Base-by-base conservation (phyloP, 2,888 invertebrate species). In the Drosophila hawaiiensis region DNA sequence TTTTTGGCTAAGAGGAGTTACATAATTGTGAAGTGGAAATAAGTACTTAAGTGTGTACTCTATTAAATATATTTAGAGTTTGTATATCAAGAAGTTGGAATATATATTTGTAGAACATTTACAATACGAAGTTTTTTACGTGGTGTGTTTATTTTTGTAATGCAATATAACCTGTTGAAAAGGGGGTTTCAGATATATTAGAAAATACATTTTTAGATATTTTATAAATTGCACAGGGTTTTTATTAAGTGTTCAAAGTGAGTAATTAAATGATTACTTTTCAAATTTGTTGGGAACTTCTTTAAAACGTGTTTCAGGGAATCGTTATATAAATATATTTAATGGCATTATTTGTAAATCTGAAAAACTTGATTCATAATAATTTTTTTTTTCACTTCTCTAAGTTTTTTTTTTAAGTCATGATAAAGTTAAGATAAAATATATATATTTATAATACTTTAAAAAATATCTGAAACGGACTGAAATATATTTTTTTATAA, bases 41-140 rank as follows among this genome's bases (percentile, higher is more conserved):
- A 66, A 71, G 86, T 89, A 83, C 91, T 76, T 60, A 68, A 54
- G 50, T 41, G 70, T 76, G 77, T 83, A 82, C 78, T 76, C 62
- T 58, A 70, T 68, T 41, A 73, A 73, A 72, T 78, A 61, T 50
- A 64, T 65, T 68, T 37, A 35, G 35, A 60, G 59, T 69, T 78
- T 68, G 43, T 68, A 54, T 55, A 64, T 62, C 47, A 54, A 43
- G 63, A 78, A 73, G 31, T 72, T 63, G 69, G 64, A 68, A 68
- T 28, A 55, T 37, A 67, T 69, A 69, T 14, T 72, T 68, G 39
- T 59, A 61, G 54, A 66, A 64, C 55, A 72, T 76, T 64, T 60
- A 54, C 53, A 55, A 67, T 64, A 54, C 16, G 58, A 64, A 64
- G 49, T 19, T 56, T 28, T 35, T 54, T 22, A 39, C 55, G 52